Conservation (phyloP, 2,888 invertebrate genomes). For the Standfussiana lucernea region DNA sequence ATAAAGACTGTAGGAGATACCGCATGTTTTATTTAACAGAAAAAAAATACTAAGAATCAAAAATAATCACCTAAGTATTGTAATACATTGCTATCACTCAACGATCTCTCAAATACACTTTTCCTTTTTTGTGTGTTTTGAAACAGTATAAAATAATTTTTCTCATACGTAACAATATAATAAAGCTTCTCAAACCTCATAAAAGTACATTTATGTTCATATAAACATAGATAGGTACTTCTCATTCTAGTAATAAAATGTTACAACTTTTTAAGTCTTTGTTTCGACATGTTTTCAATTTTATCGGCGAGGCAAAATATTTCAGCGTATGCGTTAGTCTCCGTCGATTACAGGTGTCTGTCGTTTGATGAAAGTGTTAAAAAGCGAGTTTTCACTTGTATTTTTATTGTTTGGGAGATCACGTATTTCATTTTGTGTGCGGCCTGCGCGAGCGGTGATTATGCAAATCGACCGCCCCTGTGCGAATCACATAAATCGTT, state of each 20-base stretch:
- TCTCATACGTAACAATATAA: constrained; percentile 60
- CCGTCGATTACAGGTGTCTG: constrained; percentile 48
- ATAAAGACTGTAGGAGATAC: neutral
- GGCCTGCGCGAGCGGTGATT: constrained; percentile 81
- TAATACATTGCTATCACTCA: constrained; percentile 49
- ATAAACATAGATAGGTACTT: constrained; percentile 65
- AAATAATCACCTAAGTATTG: constrained; percentile 33
- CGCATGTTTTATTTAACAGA: neutral
- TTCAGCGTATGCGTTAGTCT: constrained; percentile 33
- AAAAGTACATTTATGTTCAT: constrained; percentile 65
- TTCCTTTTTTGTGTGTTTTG: constrained; percentile 54
- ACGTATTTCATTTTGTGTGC: constrained; percentile 84
- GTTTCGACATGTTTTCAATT: constrained; percentile 56
- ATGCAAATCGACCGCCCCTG: constrained; percentile 83
- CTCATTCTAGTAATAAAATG: constrained; percentile 66
- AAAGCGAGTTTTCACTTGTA: constrained; percentile 54
- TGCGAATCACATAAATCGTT: constrained; percentile 86
- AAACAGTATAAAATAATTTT: constrained; percentile 63
- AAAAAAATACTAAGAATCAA: constrained; percentile 21
- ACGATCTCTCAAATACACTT: constrained; percentile 58
- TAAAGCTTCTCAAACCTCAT: constrained; percentile 62
- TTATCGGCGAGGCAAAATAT: constrained; percentile 47
- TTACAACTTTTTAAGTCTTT: constrained; percentile 65
- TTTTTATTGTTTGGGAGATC: constrained; percentile 80
- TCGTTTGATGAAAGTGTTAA: constrained; percentile 50